Percentiles rank a stretch among this genome's conserved stretches.
These are phyloP conservation scores for Pandemis heparana DNA, from an alignment of 2,888 invertebrate genomes.

Conservation along the genomic window DNA sequence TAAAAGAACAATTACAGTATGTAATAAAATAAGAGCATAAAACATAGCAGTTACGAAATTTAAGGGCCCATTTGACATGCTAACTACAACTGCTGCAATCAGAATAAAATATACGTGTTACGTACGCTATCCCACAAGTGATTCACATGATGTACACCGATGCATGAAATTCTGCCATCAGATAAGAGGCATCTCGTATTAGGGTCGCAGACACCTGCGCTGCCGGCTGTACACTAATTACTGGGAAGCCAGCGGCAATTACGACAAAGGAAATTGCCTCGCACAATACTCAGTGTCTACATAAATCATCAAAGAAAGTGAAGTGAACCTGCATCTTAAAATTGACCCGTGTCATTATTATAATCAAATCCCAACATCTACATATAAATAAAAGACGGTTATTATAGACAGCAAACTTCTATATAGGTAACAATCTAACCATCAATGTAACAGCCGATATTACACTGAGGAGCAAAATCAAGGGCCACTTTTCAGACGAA, in stretches of 20 bases:
- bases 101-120: constrained; percentile 16
- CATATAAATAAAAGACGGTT: neutral
- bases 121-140: constrained; percentile 16
- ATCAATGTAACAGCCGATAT: neutral
- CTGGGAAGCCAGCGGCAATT: constrained; percentile 51
- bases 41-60: constrained; percentile 26
- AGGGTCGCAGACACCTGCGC: constrained; percentile 39
- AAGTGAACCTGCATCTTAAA: constrained; percentile 36
- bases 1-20: constrained; percentile 35
- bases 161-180: constrained; percentile 38
- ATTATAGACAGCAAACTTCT: neutral
- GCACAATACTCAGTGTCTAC: constrained; percentile 46
- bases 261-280: constrained; percentile 49
- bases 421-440: neutral
- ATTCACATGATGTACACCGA: constrained; percentile 32
- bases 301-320: constrained; percentile 60
- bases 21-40: constrained; percentile 36
- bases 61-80: constrained; percentile 8
- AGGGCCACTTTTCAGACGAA: no score
- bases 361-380: constrained; percentile 21
- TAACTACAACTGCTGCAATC: constrained; percentile 11
- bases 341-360: constrained; percentile 40
- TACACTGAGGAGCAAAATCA: no score
- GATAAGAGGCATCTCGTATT: constrained; percentile 35
- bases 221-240: constrained; percentile 46